phyloP scores from a whole-genome alignment of 2,888 invertebrate species.

The Patella caerulea region DNA sequence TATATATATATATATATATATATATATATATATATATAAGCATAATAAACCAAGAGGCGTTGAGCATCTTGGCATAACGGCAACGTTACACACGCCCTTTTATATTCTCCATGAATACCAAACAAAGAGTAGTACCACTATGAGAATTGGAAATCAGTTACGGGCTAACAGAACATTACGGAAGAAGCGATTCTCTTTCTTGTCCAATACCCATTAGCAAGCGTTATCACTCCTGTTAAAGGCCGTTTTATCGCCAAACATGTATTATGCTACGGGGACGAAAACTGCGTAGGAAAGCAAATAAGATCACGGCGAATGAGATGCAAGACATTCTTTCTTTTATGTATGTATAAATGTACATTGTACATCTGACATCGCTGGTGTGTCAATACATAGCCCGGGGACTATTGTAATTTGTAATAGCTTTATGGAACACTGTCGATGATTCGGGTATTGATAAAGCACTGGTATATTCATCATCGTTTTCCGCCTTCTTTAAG shows the following conservation, averaged over 20 bases:
- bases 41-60: no score
- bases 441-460: not conserved
- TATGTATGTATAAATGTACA: not conserved
- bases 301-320: not conserved
- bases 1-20: no score
- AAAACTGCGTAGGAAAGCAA: not conserved
- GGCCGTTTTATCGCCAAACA: not conserved
- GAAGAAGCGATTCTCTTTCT: no score
- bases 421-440: not conserved
- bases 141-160: no score
- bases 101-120: no score
- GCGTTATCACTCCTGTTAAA: slow-evolving; percentile 1
- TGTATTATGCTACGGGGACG: not conserved
- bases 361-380: not conserved
- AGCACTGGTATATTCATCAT: not conserved
- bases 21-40: no score
- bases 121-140: no score
- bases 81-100: no score
- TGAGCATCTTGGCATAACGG: no score
- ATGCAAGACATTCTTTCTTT: not conserved
- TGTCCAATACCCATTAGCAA: not conserved
- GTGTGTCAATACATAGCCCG: not conserved
- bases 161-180: no score
- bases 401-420: not conserved
- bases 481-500: no score